Evolutionary conservation across 2,113 vertebrate species (phyloP), one percentile per base, ranked within the genome.

Genomic region (Holacanthus passer): DNA sequence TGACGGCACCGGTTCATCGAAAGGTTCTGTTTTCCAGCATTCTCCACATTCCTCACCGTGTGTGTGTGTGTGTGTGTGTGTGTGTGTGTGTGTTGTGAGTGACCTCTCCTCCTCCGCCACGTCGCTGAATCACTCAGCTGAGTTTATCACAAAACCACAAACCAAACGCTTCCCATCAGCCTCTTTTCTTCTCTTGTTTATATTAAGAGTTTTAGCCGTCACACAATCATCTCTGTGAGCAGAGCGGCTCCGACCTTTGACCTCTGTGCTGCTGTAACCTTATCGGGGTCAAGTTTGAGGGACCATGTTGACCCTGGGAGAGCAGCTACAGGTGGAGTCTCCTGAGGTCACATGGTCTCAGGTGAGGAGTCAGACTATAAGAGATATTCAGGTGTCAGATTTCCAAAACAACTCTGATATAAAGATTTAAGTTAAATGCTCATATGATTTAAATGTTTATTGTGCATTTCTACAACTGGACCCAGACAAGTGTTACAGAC

Each of bases 21-120:
- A 50, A 59, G 67, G 20, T 63, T 77, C 35, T 29, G 8, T 56
- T 83, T 74, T 66, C 53, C 69, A 78, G 59, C 64, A 84, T 89
- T 81, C 81, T 50, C 69, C 1, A 35, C 77, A 89, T 86, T 71
- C 77, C 53, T 76, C 16, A 22, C 41, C 50, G 58, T 37, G 47
- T 52, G 70, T 37, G 64, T 62, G 53, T 58, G 48, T 47, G 47
- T 52, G 58, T 65, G 77, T 65, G 45, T 32, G 35, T 64, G 53
- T 10, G 70, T 56, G 62, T 8, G 37, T 20, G 47, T 41, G 47
- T 31, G 45, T 29, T 58, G 48, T 35, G 50, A 22, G 22, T 16
- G 41, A 53, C 39, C 35, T 13, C 55, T 55, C 59, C 31, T 73
- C 72, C 52, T 58, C 19, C 1, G 47, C 75, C 84, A 62, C 55